phyloP scores from a whole-genome alignment of 1,140 invertebrate genomes.

The Aphidius ervi region DNA sequence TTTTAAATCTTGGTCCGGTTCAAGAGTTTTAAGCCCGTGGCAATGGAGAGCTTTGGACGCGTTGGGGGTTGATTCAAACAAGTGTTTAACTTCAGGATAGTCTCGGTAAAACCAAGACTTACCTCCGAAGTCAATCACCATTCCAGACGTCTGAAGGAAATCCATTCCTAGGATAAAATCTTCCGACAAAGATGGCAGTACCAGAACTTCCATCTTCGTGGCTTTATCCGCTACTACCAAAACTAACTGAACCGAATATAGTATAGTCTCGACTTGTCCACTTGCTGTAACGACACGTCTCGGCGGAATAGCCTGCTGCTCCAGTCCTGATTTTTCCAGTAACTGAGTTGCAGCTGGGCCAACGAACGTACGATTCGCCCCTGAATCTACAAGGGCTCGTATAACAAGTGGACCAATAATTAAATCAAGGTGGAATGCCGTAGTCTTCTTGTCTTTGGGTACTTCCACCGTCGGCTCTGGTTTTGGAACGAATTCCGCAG shows the following conservation, averaged over 20 bases:
- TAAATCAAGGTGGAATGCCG: slow-evolving; percentile 7
- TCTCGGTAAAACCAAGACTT: slow-evolving; percentile 9
- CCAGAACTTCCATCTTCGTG: not conserved
- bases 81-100: not conserved
- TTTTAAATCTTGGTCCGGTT: not conserved
- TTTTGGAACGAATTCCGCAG: too few relatives aligned
- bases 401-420: not conserved
- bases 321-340: not conserved
- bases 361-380: slow-evolving; percentile 8
- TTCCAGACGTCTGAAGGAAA: slow-evolving; percentile 1
- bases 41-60: not conserved
- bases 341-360: slow-evolving; percentile 1
- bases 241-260: not conserved
- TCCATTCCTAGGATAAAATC: slow-evolving; percentile 19
- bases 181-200: slow-evolving; percentile 11
- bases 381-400: slow-evolving; percentile 18
- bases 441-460: too few relatives aligned
- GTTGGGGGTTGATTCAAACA: not conserved
- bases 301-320: not conserved
- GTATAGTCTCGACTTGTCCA: slow-evolving; percentile 4
- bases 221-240: not conserved
- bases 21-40: not conserved
- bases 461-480: too few relatives aligned
- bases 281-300: not conserved
- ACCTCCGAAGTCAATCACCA: slow-evolving; percentile 10